Evolutionary conservation across 2,113 vertebrate genomes (phyloP).

Genomic region (Seriola aureovittata): DNA sequence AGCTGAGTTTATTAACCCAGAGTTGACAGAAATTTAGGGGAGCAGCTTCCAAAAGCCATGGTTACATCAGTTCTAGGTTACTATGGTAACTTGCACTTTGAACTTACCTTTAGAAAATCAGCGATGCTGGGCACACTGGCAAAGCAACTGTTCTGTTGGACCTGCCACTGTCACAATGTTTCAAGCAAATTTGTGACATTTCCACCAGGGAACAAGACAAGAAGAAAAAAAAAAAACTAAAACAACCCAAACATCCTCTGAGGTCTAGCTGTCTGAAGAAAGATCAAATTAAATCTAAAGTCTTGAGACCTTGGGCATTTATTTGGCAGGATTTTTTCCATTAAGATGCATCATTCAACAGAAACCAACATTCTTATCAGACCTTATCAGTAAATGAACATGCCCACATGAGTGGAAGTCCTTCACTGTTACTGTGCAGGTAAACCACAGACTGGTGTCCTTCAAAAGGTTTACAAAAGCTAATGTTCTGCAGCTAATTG

Average conservation of each 20-base stretch:
- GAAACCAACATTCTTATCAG: neutral
- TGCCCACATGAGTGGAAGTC: neutral
- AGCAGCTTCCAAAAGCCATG: neutral
- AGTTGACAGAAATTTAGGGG: neutral
- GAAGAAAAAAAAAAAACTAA: too few species aligned
- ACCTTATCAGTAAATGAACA: neutral
- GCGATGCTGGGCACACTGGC: neutral
- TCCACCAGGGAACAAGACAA: neutral
- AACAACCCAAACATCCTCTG: neutral
- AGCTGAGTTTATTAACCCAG: neutral
- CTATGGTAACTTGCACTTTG: neutral
- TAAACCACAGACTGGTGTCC: neutral
- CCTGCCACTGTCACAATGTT: neutral
- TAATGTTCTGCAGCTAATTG: slow-evolving; percentile 23
- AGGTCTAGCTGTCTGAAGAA: neutral
- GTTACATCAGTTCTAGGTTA: neutral
- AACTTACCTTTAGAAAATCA: neutral
- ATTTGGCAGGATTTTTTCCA: neutral
- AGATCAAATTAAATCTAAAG: neutral
- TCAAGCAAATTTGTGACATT: neutral
- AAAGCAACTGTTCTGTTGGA: neutral
- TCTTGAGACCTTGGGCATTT: neutral
- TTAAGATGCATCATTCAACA: neutral
- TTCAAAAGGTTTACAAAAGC: neutral
- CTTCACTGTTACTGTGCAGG: slow-evolving; percentile 2